Percentiles rank a stretch among this genome's conserved stretches.
Conservation (phyloP, 2,113 vertebrate species). For the Malurus alboscapulatus region DNA sequence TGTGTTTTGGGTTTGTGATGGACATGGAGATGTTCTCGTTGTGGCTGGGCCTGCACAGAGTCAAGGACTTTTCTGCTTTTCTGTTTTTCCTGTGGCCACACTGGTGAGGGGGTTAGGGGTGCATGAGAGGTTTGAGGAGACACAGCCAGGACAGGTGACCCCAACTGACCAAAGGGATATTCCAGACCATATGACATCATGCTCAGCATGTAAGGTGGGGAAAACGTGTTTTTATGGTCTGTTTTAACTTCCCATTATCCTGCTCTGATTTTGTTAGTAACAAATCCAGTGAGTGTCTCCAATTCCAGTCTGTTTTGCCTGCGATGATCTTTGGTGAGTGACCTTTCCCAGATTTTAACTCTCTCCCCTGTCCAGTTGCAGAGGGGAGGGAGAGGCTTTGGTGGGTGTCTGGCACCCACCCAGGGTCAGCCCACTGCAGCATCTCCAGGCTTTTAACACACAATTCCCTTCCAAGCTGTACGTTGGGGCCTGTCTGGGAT, state of each 20-base stretch:
- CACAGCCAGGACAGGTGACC: background rate
- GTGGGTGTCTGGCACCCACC: background rate
- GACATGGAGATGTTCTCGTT: background rate
- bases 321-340: background rate
- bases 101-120: background rate
- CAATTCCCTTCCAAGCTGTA: background rate
- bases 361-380: background rate
- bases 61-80: background rate
- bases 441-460: background rate
- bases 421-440: background rate
- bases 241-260: background rate
- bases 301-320: background rate
- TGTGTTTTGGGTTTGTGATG: background rate
- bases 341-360: background rate
- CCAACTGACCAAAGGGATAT: background rate
- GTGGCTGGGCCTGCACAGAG: background rate
- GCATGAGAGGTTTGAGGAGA: background rate
- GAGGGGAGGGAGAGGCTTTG: background rate
- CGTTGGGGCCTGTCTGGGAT: rapidly evolving
- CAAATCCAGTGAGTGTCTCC: background rate
- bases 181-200: background rate
- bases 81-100: background rate
- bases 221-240: background rate
- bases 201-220: background rate
- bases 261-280: background rate